Conservation (phyloP, 1,140 invertebrate species). For the Nomia melanderi region DNA sequence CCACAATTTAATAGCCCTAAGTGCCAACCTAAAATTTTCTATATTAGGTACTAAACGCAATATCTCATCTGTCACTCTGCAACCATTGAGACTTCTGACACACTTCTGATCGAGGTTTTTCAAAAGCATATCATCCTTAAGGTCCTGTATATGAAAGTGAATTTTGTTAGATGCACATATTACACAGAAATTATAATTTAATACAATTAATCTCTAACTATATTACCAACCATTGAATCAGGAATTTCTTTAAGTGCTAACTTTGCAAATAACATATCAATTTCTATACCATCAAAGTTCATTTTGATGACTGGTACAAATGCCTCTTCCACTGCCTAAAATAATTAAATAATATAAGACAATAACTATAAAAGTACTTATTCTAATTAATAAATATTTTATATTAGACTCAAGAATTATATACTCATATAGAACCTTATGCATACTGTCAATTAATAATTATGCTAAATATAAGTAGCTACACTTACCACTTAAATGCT, state of each 20-base stretch:
- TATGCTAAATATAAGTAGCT: background rate
- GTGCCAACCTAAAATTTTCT: conserved; percentile 95
- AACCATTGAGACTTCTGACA: conserved; percentile 98
- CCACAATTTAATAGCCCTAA: conserved; percentile 98
- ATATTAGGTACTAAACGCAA: conserved; percentile 96
- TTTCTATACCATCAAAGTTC: conserved; percentile 99
- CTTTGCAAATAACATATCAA: conserved; percentile 98
- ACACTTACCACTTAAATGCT: conserved; percentile 21
- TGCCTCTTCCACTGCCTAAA: conserved; percentile 96
- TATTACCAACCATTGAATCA: conserved; percentile 82
- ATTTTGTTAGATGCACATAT: conserved; percentile 7
- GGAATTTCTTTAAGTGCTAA: conserved; percentile 96
- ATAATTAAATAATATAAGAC: conserved; percentile 41
- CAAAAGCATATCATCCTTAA: conserved; percentile 94
- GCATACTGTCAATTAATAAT: background rate
- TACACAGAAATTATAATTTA: conserved; percentile 4
- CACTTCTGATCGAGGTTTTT: conserved; percentile 98
- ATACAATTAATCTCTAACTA: conserved; percentile 5
- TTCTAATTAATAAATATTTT: background rate
- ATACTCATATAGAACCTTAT: conserved; percentile 1
- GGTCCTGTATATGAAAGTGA: conserved; percentile 84
- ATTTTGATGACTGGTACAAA: conserved; percentile 99
- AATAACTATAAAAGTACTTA: background rate
- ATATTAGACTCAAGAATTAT: background rate
- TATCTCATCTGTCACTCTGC: conserved; percentile 99